These are phyloP conservation scores for Ochotona curzoniae DNA, from an alignment of 2,113 vertebrate genomes.

Conservation along the genomic window DNA sequence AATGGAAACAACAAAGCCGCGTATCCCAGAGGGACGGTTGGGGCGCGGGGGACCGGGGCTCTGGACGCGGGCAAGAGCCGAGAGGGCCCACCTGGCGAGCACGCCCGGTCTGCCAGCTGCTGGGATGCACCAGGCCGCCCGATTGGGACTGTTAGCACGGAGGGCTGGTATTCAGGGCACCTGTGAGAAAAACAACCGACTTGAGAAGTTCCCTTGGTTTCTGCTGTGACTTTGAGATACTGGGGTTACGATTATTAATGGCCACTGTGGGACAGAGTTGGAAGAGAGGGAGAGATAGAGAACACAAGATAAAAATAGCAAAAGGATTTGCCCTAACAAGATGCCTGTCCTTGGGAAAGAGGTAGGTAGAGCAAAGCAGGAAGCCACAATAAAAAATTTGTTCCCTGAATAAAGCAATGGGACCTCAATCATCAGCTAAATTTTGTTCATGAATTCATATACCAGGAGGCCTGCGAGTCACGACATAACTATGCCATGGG, in stretches of 20 bases:
- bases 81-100: too few species aligned
- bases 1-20: background rate
- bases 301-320: constrained; percentile 74
- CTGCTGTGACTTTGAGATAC: background rate
- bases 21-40: too few species aligned
- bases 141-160: too few species aligned
- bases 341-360: constrained; percentile 67
- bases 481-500: constrained; percentile 45
- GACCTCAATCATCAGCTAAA: constrained; percentile 19
- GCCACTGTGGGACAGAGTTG: background rate
- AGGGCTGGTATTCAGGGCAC: background rate
- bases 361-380: constrained; percentile 24
- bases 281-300: background rate
- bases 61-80: background rate
- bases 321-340: constrained; percentile 37
- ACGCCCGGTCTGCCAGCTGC: too few species aligned
- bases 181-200: background rate
- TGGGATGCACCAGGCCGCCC: too few species aligned
- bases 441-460: constrained; percentile 52
- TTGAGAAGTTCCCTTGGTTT: background rate
- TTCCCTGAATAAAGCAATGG: background rate
- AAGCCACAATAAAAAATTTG: background rate
- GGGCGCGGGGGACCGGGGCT: background rate
- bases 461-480: background rate
- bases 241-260: constrained; percentile 49